Evolutionary conservation across 1,140 invertebrate genomes (phyloP).

Genomic region (Pollicipes pollicipes): DNA sequence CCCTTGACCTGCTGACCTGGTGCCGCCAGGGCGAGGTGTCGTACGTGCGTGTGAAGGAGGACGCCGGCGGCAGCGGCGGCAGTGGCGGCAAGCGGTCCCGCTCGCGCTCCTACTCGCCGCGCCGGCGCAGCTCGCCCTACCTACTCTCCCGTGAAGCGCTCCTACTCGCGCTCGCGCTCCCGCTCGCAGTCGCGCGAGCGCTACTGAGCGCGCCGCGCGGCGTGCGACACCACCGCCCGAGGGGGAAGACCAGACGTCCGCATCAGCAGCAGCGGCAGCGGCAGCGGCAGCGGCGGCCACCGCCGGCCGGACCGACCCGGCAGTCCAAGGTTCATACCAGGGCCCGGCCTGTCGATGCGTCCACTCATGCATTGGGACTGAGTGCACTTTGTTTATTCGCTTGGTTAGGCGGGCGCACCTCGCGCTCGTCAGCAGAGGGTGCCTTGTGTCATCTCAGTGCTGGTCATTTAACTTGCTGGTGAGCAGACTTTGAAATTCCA

Average conservation of each 20-base stretch:
- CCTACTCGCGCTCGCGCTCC: constrained; percentile 36
- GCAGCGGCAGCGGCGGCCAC: neutral
- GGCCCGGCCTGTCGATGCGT: no score
- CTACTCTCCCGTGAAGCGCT: constrained; percentile 50
- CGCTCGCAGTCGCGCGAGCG: constrained; percentile 50
- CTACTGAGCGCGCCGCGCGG: constrained; percentile 13
- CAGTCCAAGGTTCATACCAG: neutral
- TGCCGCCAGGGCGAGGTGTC: constrained; percentile 86
- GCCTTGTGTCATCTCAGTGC: no score
- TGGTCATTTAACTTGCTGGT: no score
- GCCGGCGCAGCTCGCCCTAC: constrained; percentile 48
- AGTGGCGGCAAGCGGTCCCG: constrained; percentile 25
- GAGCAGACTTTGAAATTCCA: no score
- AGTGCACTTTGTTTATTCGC: no score
- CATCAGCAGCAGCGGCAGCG: neutral
- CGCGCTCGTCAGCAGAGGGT: no score
- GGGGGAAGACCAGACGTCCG: no score
- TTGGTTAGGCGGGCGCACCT: no score
- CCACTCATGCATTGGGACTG: no score
- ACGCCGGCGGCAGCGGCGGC: constrained; percentile 33
- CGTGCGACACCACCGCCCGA: no score
- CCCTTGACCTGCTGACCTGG: no score
- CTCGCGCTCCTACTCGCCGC: constrained; percentile 47
- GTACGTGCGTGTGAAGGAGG: constrained; percentile 88
- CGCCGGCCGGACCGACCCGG: no score